Base-by-base conservation (phyloP, 1,140 invertebrate genomes). In the Calycopis cecrops region DNA sequence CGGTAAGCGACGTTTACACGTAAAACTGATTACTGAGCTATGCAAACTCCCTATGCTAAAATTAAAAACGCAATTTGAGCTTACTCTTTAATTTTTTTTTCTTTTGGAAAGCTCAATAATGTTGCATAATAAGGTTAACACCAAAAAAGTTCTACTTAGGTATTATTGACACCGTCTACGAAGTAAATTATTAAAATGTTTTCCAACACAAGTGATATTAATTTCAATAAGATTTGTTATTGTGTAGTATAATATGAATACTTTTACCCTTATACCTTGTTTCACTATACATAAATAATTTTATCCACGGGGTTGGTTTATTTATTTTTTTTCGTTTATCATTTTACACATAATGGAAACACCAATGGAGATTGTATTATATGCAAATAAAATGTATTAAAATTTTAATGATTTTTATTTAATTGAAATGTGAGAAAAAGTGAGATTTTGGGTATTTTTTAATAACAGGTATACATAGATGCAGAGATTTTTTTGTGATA, bases 341-440 rank as follows among this genome's bases (percentile, higher is more conserved):
- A 51, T 61, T 60, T 51, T 53, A 65, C 40, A 54, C 21, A 60
- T 55, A n/a, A 67, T 63, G 47, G 55, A 55, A 60, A 67, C 71
- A 71, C 66, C 62, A 64, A 64, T 75, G 57, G 64, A 75, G 67
- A 74, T 76, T 75, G 61, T 76, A 76, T 69, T 60, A 66, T 67
- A 67, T 72, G 58, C 65, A 65, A 67, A 67, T 42, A 67, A 76
- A 76, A 73, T 76, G 74, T 74, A 63, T 17, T 61, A 60, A 67
- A 57, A 63, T 48, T 55, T 55, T 35, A 56, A 48, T 49, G n/a
- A 59, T 65, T 73, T 76, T 71, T 55, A 62, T 69, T 69, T 14
- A 44, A 12, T 44, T 44, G 40, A 44, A n/a, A 44, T 14, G n/a
- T 9, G 9, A 16, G 9, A n/a, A n/a, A n/a, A n/a, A n/a, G n/a